phyloP scores from a whole-genome alignment of 2,113 vertebrate species.

The Menidia beryllina region DNA sequence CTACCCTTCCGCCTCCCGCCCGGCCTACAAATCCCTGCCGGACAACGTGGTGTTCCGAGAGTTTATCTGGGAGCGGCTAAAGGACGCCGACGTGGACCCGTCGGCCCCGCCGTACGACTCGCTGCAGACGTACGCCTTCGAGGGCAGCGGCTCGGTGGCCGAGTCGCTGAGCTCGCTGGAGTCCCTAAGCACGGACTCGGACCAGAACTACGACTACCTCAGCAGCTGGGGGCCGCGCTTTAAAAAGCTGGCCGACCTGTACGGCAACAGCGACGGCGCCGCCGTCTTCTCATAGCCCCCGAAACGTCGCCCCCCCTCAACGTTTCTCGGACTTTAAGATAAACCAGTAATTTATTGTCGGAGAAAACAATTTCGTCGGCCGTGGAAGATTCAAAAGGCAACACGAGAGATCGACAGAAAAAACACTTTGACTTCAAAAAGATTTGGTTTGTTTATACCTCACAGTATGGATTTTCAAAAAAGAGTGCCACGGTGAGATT shows the following conservation, averaged over 20 bases:
- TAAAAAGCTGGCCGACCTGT: constrained; percentile 96
- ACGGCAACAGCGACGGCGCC: constrained; percentile 86
- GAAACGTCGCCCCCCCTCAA: constrained; percentile 48
- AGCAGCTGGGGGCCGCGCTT: constrained; percentile 97
- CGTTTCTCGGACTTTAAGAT: constrained; percentile 46
- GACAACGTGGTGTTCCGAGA: constrained; percentile 96
- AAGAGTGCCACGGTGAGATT: constrained; percentile 67
- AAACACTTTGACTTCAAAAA: constrained; percentile 73
- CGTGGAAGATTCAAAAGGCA: constrained; percentile 66
- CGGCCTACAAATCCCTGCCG: constrained; percentile 88
- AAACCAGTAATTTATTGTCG: constrained; percentile 65
- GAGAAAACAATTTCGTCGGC: constrained; percentile 64
- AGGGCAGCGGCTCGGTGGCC: constrained; percentile 92
- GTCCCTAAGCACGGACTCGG: constrained; percentile 94
- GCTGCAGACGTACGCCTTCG: constrained; percentile 95
- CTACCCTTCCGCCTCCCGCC: constrained; percentile 79
- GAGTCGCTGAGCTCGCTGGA: constrained; percentile 95
- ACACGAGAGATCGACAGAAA: constrained; percentile 52
- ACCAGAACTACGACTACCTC: constrained; percentile 97
- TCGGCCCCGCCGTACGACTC: constrained; percentile 94
- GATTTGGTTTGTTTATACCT: constrained; percentile 74
- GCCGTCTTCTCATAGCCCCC: constrained; percentile 90
- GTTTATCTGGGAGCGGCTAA: constrained; percentile 96
- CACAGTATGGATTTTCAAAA: constrained; percentile 71
- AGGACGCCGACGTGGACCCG: constrained; percentile 92